A percentile compares a stretch with the other conserved stretches of the same genome.
Conservation (phyloP, 2,113 vertebrate species). For the Micronycteris hirsuta region DNA sequence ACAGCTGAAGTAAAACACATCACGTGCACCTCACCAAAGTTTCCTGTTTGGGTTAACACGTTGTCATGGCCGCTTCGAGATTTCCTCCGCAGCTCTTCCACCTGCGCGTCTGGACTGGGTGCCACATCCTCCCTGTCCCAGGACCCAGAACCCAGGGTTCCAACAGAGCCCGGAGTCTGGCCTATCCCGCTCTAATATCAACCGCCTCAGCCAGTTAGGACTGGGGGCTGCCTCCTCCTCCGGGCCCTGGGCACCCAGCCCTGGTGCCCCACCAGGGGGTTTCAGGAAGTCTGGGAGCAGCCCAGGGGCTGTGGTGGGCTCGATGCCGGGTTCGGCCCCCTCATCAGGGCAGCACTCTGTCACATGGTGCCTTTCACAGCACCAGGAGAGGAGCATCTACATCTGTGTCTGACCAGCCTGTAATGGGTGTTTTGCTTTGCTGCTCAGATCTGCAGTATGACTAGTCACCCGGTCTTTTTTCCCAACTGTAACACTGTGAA, state of each 20-base stretch:
- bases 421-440: neutral
- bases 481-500: neutral
- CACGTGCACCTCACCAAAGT: neutral
- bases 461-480: neutral
- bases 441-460: neutral
- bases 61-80: neutral
- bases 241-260: neutral
- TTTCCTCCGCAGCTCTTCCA: neutral
- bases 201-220: no score
- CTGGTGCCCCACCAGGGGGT: neutral
- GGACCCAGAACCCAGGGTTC: neutral
- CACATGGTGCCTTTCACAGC: neutral
- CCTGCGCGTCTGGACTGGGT: neutral
- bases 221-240: neutral
- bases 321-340: neutral
- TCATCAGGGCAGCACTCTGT: neutral
- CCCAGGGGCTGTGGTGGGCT: neutral
- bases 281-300: neutral
- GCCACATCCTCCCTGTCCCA: neutral
- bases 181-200: no score
- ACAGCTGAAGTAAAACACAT: neutral
- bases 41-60: constrained; percentile 51
- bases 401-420: neutral
- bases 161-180: neutral
- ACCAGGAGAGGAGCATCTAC: neutral